Percentiles rank a stretch among this genome's conserved stretches.
These are phyloP conservation scores for Druceiella hillmani DNA, from an alignment of 2,888 invertebrate genomes.

Conservation along the genomic window DNA sequence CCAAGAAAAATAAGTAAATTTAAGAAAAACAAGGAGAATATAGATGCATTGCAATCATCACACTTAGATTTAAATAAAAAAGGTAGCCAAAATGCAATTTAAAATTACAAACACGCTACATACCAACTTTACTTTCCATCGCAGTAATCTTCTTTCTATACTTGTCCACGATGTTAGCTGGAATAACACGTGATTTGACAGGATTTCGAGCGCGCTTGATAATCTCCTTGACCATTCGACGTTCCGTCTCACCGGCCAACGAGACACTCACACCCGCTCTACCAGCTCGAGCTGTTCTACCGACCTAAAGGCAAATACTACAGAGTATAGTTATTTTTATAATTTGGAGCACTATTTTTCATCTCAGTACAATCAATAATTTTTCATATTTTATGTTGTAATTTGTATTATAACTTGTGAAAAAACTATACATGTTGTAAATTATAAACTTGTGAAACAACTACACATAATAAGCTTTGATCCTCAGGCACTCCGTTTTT, in stretches of 20 bases:
- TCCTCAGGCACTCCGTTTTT: no score
- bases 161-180: constrained; percentile 84
- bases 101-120: constrained; percentile 23
- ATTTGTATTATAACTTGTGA: no score
- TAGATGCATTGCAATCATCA: no score
- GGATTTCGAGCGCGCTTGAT: constrained; percentile 80
- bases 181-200: constrained; percentile 83
- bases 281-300: constrained; percentile 94
- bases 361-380: no score
- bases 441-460: no score
- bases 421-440: no score
- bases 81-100: not conserved
- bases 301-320: constrained; percentile 51
- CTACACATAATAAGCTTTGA: no score
- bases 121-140: constrained; percentile 73
- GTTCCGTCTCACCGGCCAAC: constrained; percentile 89
- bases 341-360: not conserved
- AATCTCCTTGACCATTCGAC: constrained; percentile 86
- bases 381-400: no score
- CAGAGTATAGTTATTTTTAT: not conserved
- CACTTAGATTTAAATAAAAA: not conserved
- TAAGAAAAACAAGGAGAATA: no score
- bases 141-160: constrained; percentile 68
- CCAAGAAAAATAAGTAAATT: no score
- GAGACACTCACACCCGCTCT: constrained; percentile 91